These are phyloP conservation scores for Euplexia lucipara DNA, from an alignment of 2,888 invertebrate species.

Conservation along the genomic window DNA sequence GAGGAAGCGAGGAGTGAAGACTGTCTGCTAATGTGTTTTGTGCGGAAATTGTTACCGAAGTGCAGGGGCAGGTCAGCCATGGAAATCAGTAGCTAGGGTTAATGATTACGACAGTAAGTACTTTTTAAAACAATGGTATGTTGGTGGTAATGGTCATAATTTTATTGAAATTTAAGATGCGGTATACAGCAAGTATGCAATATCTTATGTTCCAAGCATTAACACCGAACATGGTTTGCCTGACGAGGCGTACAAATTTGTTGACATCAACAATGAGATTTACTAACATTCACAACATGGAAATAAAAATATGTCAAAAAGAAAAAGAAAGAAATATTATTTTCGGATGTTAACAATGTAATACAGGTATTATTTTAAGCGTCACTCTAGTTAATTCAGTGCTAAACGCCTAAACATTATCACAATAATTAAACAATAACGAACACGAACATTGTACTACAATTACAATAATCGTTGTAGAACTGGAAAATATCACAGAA, in stretches of 20 bases:
- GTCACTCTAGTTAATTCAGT: background rate
- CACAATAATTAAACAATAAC: constrained; percentile 14
- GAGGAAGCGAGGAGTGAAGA: constrained; percentile 44
- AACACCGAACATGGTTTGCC: too few relatives aligned
- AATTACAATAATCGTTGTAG: constrained; percentile 15
- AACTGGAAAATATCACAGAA: constrained; percentile 9
- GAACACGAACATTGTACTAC: constrained; percentile 22
- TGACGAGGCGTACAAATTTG: too few relatives aligned
- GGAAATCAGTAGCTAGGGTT: background rate
- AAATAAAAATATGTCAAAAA: too few relatives aligned
- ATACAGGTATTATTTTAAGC: background rate
- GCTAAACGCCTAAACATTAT: constrained; percentile 7
- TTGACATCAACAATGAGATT: too few relatives aligned
- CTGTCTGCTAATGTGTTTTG: constrained; percentile 48
- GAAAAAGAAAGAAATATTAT: too few relatives aligned
- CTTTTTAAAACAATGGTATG: background rate
- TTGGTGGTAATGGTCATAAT: background rate
- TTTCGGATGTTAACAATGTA: too few relatives aligned
- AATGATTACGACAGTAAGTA: background rate
- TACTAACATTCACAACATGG: too few relatives aligned
- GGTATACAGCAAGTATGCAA: too few relatives aligned
- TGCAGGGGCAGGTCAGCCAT: background rate
- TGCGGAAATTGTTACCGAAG: constrained; percentile 31
- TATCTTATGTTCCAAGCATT: too few relatives aligned
- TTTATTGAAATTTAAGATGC: background rate